Evolutionary conservation across 2,113 vertebrate genomes (phyloP).

Genomic region (Boleophthalmus pectinirostris): DNA sequence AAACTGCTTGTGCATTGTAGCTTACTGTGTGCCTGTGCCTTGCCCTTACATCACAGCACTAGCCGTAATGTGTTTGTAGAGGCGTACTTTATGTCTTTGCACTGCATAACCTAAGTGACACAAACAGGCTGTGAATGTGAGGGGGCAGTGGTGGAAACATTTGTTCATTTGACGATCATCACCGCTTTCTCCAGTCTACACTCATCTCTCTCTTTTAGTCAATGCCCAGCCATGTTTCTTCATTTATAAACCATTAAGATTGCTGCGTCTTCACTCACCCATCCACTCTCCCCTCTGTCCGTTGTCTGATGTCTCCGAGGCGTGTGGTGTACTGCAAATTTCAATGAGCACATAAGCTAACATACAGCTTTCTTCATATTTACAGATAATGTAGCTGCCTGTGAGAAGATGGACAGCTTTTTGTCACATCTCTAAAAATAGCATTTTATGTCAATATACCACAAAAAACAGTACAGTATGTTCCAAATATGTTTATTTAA

Average conservation of each 20-base stretch:
- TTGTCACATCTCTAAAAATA: not conserved
- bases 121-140: slow-evolving; percentile 47
- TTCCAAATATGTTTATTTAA: not conserved
- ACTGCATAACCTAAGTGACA: slow-evolving; percentile 44
- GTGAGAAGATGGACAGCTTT: not conserved
- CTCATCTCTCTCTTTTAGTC: slow-evolving; percentile 6
- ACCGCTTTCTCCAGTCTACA: slow-evolving; percentile 19
- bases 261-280: slow-evolving; percentile 13
- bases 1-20: not conserved
- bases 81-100: slow-evolving; percentile 41
- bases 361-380: slow-evolving; percentile 1
- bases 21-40: not conserved
- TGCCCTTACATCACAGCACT: slow-evolving; percentile 18
- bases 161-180: slow-evolving; percentile 55
- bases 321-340: slow-evolving; percentile 19
- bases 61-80: slow-evolving; percentile 38
- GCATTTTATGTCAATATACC: not conserved
- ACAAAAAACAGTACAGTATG: too few relatives aligned
- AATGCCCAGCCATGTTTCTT: not conserved
- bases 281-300: not conserved
- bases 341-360: slow-evolving; percentile 26
- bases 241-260: slow-evolving; percentile 23
- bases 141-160: slow-evolving; percentile 41
- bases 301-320: slow-evolving; percentile 17
- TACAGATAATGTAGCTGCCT: slow-evolving; percentile 3